Evolutionary conservation across 1,140 invertebrate species (phyloP).

Genomic region (Drosophila varians): DNA sequence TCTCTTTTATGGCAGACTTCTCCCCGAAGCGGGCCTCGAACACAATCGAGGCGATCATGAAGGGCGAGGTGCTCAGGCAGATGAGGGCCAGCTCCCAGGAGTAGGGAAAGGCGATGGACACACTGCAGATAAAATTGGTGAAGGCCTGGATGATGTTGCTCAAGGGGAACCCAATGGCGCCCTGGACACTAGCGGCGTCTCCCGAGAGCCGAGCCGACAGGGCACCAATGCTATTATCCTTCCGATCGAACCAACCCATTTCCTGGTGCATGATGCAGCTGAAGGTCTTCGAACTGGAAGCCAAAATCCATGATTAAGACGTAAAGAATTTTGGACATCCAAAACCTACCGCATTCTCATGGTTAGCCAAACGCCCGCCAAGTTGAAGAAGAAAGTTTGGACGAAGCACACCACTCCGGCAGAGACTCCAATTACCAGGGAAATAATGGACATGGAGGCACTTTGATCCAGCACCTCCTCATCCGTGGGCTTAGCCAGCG

Average conservation of each 20-base stretch:
- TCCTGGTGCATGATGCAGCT: slow-evolving; percentile 89
- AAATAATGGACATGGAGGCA: slow-evolving; percentile 87
- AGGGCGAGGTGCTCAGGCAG: slow-evolving; percentile 89
- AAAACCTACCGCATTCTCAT: slow-evolving; percentile 86
- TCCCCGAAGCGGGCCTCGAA: slow-evolving; percentile 88
- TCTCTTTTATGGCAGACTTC: slow-evolving; percentile 87
- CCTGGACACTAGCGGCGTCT: slow-evolving; percentile 92
- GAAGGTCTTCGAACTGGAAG: slow-evolving; percentile 86
- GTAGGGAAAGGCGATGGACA: slow-evolving; percentile 90
- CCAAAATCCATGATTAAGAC: not conserved
- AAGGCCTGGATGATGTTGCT: slow-evolving; percentile 92
- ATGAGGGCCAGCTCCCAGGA: slow-evolving; percentile 93
- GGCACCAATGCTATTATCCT: slow-evolving; percentile 90
- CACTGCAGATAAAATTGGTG: slow-evolving; percentile 89
- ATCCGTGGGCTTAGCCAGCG: slow-evolving; percentile 84
- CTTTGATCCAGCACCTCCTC: slow-evolving; percentile 86
- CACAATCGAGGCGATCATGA: slow-evolving; percentile 90
- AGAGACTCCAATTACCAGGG: slow-evolving; percentile 89
- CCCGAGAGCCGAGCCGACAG: slow-evolving; percentile 90
- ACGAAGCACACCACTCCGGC: slow-evolving; percentile 88
- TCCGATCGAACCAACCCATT: slow-evolving; percentile 92
- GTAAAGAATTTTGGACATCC: too few species aligned
- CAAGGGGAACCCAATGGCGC: slow-evolving; percentile 92
- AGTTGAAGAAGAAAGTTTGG: slow-evolving; percentile 90
- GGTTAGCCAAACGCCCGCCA: slow-evolving; percentile 92